phyloP scores from a whole-genome alignment of 2,888 invertebrate genomes.

The Protonemura montana region DNA sequence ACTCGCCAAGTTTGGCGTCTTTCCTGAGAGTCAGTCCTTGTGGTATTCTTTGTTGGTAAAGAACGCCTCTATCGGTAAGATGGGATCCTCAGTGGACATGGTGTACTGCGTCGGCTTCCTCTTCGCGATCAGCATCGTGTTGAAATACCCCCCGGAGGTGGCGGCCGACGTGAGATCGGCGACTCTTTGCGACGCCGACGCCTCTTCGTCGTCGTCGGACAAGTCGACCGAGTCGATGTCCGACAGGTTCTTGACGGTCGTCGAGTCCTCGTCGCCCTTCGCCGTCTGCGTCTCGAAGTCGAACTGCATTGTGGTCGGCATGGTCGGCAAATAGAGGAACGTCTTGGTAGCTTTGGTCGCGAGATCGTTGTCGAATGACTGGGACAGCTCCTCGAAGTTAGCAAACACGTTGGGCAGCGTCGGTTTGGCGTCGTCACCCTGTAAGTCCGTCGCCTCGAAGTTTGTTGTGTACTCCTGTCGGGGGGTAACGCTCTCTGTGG shows the following conservation, averaged over 20 bases:
- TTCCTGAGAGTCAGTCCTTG: conserved; percentile 7
- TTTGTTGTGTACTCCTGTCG: neutral
- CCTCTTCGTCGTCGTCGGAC: conserved; percentile 37
- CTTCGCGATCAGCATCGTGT: conserved; percentile 37
- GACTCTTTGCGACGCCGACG: conserved; percentile 59
- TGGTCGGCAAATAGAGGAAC: conserved; percentile 46
- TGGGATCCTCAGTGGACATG: conserved; percentile 80
- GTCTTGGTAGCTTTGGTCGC: conserved; percentile 50
- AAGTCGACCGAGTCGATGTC: neutral
- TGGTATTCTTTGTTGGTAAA: conserved; percentile 71
- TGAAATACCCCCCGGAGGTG: conserved; percentile 53
- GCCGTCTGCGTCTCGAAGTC: conserved; percentile 13
- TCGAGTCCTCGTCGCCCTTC: neutral
- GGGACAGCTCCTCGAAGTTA: conserved; percentile 49
- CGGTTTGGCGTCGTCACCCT: conserved; percentile 4
- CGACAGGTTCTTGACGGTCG: conserved; percentile 1
- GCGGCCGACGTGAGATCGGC: conserved; percentile 78
- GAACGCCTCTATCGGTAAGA: conserved; percentile 81
- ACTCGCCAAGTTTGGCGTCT: neutral
- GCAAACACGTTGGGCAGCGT: conserved; percentile 30
- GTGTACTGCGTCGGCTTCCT: conserved; percentile 56
- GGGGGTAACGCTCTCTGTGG: neutral
- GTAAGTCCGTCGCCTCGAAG: neutral
- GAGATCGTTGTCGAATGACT: conserved; percentile 49
- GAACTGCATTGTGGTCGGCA: conserved; percentile 41